Evolutionary conservation across 2,888 invertebrate species (phyloP).

Genomic region (Xylota sylvarum): DNA sequence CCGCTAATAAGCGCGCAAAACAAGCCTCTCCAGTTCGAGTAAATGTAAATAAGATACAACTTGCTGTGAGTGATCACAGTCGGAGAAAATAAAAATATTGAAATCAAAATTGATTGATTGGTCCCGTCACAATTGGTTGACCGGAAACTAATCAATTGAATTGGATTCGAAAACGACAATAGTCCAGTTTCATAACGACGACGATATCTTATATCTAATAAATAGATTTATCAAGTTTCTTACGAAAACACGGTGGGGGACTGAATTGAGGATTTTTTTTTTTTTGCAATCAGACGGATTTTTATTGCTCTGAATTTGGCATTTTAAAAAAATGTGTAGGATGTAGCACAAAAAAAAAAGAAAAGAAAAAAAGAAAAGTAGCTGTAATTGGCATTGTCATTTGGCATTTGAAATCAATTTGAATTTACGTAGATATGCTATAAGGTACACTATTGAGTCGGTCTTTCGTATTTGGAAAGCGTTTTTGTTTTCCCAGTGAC

Average conservation of each 20-base stretch:
- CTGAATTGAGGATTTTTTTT: neutral
- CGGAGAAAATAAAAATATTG: conserved; percentile 18
- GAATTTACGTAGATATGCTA: too few relatives aligned
- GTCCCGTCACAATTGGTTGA: conserved; percentile 48
- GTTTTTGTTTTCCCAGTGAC: too few relatives aligned
- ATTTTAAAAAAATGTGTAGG: neutral
- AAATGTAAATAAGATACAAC: conserved; percentile 27
- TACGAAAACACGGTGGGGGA: neutral
- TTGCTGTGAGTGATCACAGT: conserved; percentile 4
- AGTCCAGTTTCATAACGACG: conserved; percentile 19
- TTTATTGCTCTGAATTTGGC: neutral
- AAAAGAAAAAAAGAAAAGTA: neutral
- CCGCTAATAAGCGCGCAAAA: conserved; percentile 7
- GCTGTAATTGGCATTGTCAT: neutral
- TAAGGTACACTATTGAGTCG: too few relatives aligned
- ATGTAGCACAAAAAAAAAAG: neutral
- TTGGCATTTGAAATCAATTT: neutral
- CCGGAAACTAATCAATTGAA: conserved; percentile 68
- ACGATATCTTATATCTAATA: neutral
- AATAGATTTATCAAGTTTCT: neutral
- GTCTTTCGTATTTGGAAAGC: too few relatives aligned
- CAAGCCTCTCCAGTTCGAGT: conserved; percentile 30
- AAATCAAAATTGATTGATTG: conserved; percentile 67
- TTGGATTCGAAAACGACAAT: conserved; percentile 38
- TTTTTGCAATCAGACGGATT: neutral